Conservation (phyloP, 2,113 vertebrate genomes). For the Sylvilagus bachmani region DNA sequence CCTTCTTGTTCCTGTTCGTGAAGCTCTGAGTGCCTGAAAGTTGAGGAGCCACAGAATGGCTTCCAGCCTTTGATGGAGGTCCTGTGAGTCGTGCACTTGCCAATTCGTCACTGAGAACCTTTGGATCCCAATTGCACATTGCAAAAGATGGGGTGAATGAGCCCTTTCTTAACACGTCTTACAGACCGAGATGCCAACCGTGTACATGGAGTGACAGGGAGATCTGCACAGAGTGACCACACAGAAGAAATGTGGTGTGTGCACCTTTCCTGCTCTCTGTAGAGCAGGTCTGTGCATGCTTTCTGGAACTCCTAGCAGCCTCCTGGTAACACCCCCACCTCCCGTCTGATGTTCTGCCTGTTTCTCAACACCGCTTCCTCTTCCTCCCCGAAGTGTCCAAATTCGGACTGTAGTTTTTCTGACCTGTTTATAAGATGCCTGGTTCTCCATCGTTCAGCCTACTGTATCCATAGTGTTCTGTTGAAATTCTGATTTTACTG, state of each 20-base stretch:
- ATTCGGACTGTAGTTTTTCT: background rate
- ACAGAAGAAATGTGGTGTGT: background rate
- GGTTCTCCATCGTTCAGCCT: background rate
- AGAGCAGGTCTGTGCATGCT: rapidly evolving
- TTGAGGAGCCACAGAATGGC: background rate
- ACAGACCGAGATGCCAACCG: too few species aligned
- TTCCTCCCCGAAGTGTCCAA: background rate
- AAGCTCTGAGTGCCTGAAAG: background rate
- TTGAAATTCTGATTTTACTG: background rate
- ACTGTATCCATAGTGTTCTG: background rate
- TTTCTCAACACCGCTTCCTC: background rate
- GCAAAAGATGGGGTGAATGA: background rate
- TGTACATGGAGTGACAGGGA: background rate
- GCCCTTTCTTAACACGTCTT: background rate
- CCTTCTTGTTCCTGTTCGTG: too few species aligned
- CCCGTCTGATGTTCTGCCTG: background rate
- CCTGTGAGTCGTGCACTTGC: background rate
- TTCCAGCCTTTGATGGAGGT: background rate
- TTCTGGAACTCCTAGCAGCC: background rate
- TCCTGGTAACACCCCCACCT: background rate
- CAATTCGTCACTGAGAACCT: background rate
- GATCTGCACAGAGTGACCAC: background rate
- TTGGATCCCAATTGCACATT: background rate
- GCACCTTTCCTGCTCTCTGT: background rate
- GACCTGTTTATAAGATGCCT: background rate